Percentiles rank a stretch among this genome's conserved stretches.
These are phyloP conservation scores for Myiagra hebetior DNA, from an alignment of 2,113 vertebrate genomes.

Conservation along the genomic window DNA sequence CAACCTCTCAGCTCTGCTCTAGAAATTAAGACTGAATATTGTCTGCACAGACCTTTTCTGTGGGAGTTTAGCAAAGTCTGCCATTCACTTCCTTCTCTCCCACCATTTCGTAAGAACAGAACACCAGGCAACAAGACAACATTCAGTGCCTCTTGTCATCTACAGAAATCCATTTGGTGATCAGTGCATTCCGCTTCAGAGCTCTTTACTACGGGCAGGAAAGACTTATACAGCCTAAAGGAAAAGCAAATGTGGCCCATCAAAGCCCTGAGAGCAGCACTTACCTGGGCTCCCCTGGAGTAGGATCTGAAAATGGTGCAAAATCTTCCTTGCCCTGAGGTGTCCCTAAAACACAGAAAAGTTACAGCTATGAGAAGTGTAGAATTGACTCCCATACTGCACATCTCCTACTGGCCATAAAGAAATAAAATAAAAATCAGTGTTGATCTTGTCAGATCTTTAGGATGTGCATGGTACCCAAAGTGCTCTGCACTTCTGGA, in stretches of 20 bases:
- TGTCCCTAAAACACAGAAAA: constrained; percentile 85
- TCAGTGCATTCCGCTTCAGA: neutral
- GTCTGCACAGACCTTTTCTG: neutral
- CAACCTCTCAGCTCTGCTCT: neutral
- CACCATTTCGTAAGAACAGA: neutral
- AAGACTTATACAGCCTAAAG: neutral
- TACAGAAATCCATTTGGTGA: neutral
- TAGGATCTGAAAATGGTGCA: constrained; percentile 99
- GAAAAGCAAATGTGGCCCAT: neutral
- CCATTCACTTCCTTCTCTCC: neutral
- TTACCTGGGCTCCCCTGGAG: constrained; percentile 96
- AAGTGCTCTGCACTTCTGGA: neutral
- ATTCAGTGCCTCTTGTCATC: neutral
- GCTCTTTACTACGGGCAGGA: neutral
- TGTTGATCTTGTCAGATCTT: neutral
- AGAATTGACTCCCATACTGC: neutral
- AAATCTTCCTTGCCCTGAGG: constrained; percentile 95
- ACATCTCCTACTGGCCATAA: neutral
- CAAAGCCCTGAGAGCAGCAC: neutral
- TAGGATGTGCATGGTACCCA: accelerated
- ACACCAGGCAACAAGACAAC: neutral
- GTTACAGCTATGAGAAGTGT: neutral
- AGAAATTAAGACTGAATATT: neutral
- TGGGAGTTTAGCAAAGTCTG: neutral
- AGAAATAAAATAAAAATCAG: neutral